Evolutionary conservation across 1,140 invertebrate genomes (phyloP).

Genomic region (Drosophila sechellia): DNA sequence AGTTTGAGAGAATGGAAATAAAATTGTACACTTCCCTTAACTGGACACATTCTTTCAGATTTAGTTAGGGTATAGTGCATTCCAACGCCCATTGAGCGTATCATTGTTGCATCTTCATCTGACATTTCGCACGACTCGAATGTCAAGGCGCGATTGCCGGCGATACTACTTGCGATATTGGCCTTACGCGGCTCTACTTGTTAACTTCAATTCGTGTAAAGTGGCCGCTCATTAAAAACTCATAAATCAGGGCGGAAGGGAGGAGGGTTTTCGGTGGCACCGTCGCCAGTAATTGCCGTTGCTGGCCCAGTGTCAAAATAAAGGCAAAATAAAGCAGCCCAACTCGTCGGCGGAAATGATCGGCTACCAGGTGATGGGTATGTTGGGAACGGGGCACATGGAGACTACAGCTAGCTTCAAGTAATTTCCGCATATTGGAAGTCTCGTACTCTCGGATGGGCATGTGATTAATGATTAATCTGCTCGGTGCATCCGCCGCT

Average conservation of each 20-base stretch:
- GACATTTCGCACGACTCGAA: slow-evolving; percentile 70
- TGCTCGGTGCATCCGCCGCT: slow-evolving; percentile 67
- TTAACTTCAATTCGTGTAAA: slow-evolving; percentile 78
- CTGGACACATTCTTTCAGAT: not conserved
- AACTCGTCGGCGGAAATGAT: slow-evolving; percentile 62
- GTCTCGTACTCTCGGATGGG: slow-evolving; percentile 59
- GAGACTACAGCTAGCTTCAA: slow-evolving; percentile 18
- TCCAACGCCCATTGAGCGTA: slow-evolving; percentile 63
- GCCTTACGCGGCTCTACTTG: slow-evolving; percentile 34
- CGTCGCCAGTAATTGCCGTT: slow-evolving; percentile 59
- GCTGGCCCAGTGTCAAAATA: slow-evolving; percentile 68
- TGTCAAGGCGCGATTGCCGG: slow-evolving; percentile 67
- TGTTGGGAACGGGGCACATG: slow-evolving; percentile 1
- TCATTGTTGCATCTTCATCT: slow-evolving; percentile 71
- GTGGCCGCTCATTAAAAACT: slow-evolving; percentile 80
- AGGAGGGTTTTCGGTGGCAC: slow-evolving; percentile 20
- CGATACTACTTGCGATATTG: slow-evolving; percentile 36
- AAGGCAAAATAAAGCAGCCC: slow-evolving; percentile 44
- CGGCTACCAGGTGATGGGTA: slow-evolving; percentile 50
- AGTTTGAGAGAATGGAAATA: no score
- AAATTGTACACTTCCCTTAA: not conserved
- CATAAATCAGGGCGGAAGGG: slow-evolving; percentile 70
- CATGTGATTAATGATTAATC: slow-evolving; percentile 79
- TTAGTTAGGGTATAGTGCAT: slow-evolving; percentile 36
- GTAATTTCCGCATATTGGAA: slow-evolving; percentile 74